Evolutionary conservation across 1,140 invertebrate genomes (phyloP), one percentile per base, ranked within the genome.

Genomic region (Cydia amplana): DNA sequence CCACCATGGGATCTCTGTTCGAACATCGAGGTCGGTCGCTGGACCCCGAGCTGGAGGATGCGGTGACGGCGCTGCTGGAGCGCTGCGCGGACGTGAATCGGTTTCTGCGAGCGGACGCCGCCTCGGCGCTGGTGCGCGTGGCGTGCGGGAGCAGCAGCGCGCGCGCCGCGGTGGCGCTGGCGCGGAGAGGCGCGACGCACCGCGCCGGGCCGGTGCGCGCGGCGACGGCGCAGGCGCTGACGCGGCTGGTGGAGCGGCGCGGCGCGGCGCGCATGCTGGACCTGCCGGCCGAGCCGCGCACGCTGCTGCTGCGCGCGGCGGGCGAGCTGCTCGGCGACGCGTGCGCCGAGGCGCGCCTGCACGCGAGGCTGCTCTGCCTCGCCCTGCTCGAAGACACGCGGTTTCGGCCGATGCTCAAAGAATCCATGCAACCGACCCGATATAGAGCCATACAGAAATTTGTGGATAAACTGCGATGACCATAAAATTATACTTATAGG

Each of bases 71-170:
- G 7, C 89, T 99, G 28, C 91, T 99, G 18, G 95, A 97, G 77
- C 96, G 98, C 81, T 97, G 97, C 51, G 97, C 97, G 0, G 98
- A 99, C 85, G 98, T 97, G 1, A 99, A 98, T 89, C 96, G 96
- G 81, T 99, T 99, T 87, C 94, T 99, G 28, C 94, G 98, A 51
- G 96, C 96, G 18, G 98, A 99, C 89, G 96, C 97, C 12, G 96
- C 97, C 18, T 93, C 94, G n/a, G 96, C 98, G 23, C 85, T 99
- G 40, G 95, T 96, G 79, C 93, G 94, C 6, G 96, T 99, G 95
- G 94, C 97, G 40, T 95, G 96, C 67, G 94, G 94, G 92, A 77
- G 95, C 94, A 60, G 88, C 91, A 36, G 78, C 14, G 87, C 85
- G 0, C 84, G 92, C 43, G 91, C 93, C 0, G 92, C 92, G 1